Conservation (phyloP, 92 coral and sea anemone species). For the Hydrozoanthus gracilis region DNA sequence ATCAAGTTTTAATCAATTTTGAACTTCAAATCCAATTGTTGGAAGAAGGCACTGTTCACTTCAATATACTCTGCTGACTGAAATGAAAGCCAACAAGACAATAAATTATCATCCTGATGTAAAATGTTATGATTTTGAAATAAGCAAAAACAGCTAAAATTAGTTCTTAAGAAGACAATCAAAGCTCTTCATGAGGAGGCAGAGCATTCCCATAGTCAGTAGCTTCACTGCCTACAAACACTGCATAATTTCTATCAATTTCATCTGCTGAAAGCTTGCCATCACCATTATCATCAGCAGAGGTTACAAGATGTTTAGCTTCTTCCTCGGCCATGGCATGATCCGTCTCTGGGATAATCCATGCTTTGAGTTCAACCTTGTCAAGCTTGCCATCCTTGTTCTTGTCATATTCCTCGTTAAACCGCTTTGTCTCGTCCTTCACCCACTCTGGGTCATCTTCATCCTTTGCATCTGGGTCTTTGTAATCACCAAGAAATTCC, state of each 20-base stretch:
- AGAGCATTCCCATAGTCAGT: constrained; percentile 98
- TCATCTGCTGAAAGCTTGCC: constrained; percentile 92
- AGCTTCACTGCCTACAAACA: constrained; percentile 98
- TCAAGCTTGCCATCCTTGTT: constrained; percentile 93
- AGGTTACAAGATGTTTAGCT: constrained; percentile 78
- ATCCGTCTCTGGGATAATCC: constrained; percentile 97
- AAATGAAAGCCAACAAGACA: background rate
- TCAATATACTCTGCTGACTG: background rate
- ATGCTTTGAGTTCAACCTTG: constrained; percentile 84
- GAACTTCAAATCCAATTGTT: background rate
- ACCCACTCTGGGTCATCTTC: constrained; percentile 93
- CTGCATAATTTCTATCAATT: constrained; percentile 82
- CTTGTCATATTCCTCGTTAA: constrained; percentile 91
- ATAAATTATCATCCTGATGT: background rate
- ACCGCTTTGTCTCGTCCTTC: constrained; percentile 85
- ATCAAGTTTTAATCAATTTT: background rate
- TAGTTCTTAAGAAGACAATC: background rate
- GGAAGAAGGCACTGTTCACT: background rate
- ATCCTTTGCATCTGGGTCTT: constrained; percentile 70
- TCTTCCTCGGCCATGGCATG: constrained; percentile 89
- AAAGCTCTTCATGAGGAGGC: constrained; percentile 83
- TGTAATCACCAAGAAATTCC: constrained; percentile 97
- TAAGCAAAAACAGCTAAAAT: background rate
- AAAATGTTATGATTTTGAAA: background rate
- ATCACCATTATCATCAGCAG: constrained; percentile 89